phyloP scores from a whole-genome alignment of 2,888 invertebrate species.

The Hirtodrosophila alboralis region DNA sequence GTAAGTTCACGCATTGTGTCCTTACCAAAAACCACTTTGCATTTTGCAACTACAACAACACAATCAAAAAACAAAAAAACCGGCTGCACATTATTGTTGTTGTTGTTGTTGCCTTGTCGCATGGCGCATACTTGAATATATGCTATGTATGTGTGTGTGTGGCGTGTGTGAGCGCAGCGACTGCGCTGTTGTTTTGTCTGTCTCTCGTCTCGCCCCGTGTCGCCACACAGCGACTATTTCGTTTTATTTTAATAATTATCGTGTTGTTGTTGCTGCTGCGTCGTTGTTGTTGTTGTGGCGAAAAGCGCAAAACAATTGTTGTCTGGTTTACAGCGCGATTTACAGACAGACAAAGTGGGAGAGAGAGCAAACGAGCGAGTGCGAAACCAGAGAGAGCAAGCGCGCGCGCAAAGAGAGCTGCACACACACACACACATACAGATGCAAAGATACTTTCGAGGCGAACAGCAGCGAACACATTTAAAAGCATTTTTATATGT shows the following conservation, averaged over 20 bases:
- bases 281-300: conserved; percentile 43
- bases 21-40: conserved; percentile 44
- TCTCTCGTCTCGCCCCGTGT: conserved; percentile 47
- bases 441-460: conserved; percentile 14
- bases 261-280: conserved; percentile 24
- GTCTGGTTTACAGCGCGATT: conserved; percentile 55
- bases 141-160: conserved; percentile 24
- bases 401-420: conserved; percentile 10
- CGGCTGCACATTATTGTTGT: conserved; percentile 45
- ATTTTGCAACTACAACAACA: conserved; percentile 31
- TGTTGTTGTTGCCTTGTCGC: conserved; percentile 6
- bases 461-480: no score
- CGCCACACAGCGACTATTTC: conserved; percentile 27
- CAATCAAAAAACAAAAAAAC: conserved; percentile 52
- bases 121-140: conserved; percentile 24
- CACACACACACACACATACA: conserved; percentile 11
- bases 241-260: conserved; percentile 68
- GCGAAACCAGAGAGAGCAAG: conserved; percentile 1
- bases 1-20: conserved; percentile 20
- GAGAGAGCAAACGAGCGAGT: conserved; percentile 1
- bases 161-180: conserved; percentile 30
- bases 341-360: conserved; percentile 7
- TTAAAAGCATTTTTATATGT: conserved; percentile 49
- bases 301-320: conserved; percentile 72
- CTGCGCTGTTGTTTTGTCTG: conserved; percentile 59